phyloP scores from a whole-genome alignment of 2,888 invertebrate species.

The Philonicus albiceps region DNA sequence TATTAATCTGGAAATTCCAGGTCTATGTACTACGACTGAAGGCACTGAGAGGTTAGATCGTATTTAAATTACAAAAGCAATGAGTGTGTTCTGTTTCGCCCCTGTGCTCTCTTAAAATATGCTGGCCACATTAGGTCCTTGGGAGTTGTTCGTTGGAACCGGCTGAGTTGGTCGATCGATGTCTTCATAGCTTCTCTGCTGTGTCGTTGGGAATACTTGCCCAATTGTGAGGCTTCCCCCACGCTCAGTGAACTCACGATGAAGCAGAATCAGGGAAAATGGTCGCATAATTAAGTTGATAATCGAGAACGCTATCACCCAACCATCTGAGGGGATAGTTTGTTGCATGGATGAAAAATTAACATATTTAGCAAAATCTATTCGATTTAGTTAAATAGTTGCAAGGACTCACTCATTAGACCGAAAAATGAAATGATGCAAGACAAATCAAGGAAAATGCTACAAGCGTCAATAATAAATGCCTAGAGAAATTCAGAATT shows the following conservation, averaged over 20 bases:
- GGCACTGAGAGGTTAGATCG: neutral
- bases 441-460: slow-evolving; percentile 62
- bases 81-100: neutral
- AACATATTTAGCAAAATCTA: neutral
- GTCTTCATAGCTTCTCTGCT: slow-evolving; percentile 62
- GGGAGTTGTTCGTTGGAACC: slow-evolving; percentile 57
- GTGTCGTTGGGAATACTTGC: slow-evolving; percentile 59
- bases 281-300: slow-evolving; percentile 60
- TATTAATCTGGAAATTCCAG: neutral
- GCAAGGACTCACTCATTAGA: slow-evolving; percentile 59
- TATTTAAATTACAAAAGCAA: neutral
- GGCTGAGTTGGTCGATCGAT: slow-evolving; percentile 62
- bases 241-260: slow-evolving; percentile 60
- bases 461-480: slow-evolving; percentile 60
- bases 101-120: slow-evolving; percentile 56
- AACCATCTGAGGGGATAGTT: slow-evolving; percentile 55
- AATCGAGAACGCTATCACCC: slow-evolving; percentile 61
- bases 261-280: slow-evolving; percentile 58
- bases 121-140: slow-evolving; percentile 60
- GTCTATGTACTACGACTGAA: neutral
- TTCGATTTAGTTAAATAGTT: neutral
- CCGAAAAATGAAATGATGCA: slow-evolving; percentile 58
- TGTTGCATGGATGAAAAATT: slow-evolving; percentile 36
- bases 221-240: slow-evolving; percentile 57
- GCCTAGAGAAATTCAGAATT: slow-evolving; percentile 57